Evolutionary conservation across 2,797 vertebrate genomes (phyloP), one percentile per base, ranked within the genome.

Genomic region (Apodemus agrarius): DNA sequence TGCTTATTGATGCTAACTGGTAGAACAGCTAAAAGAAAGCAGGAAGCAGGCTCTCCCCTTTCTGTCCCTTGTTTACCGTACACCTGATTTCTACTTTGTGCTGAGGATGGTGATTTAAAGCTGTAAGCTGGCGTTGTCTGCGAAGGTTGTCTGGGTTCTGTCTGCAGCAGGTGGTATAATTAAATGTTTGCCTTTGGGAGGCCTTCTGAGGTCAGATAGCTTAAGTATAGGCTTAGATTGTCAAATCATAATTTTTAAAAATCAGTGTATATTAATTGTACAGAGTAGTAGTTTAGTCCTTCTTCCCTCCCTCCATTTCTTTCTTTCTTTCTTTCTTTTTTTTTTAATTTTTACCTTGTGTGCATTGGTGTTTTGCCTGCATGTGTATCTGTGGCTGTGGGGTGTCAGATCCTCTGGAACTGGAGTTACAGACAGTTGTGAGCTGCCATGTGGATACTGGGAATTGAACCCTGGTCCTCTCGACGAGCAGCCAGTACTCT

Each of bases 161-260:
- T 87, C 85, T 95, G 63, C 31, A 40, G 88, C 75, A 92, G 82
- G 72, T 91, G 87, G 79, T 69, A 26, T 93, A 91, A 93, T 91
- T 81, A 86, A 84, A 75, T n/a, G 74, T 59, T 91, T 91, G 75
- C 11, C 24, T 82, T 78, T 24, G 92, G 78, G 91, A 95, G 90
- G 54, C 74, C 85, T 90, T 95, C 67, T 72, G 65, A 92, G 83
- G 83, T 85, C 95, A 59, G 34, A 72, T 59, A 92, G 78, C 24
- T 46, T 52, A 75, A 67, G 9, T 83, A 54, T 63, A 81, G 79
- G 37, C 59, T 92, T 89, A 78, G 78, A 72, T 61, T 65, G 52
- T 90, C 92, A 92, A 82, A 40, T 88, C 52, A 59, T 74, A 49
- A 82, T 76, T 89, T 82, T 85, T 5, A n/a, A 69, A 85, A 85